A percentile compares a stretch with the other conserved stretches of the same genome.
Evolutionary conservation across 2,113 vertebrate species (phyloP).

Genomic region (Cathartes aura): DNA sequence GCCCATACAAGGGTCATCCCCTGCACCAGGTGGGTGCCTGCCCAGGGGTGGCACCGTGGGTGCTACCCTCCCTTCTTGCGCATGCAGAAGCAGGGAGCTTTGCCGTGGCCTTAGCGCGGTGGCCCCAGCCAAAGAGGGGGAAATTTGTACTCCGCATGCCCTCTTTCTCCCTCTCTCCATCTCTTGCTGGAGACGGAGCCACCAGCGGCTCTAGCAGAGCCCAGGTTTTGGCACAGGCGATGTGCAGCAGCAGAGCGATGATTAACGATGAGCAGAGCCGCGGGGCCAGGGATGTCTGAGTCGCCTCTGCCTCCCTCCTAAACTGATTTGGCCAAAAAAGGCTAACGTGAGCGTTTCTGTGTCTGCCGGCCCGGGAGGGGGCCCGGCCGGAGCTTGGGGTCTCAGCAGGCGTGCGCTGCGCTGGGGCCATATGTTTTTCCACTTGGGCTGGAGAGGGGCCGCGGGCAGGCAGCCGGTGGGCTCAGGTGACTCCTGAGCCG

Average conservation of each 20-base stretch:
- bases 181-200: background rate
- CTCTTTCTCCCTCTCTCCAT: background rate
- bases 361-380: background rate
- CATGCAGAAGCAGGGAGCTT: background rate
- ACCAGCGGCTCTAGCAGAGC: background rate
- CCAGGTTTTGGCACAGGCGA: background rate
- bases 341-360: background rate
- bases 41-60: rapidly evolving
- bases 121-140: background rate
- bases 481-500: constrained; percentile 53
- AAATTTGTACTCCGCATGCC: background rate
- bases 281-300: constrained; percentile 18
- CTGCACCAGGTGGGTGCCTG: rapidly evolving
- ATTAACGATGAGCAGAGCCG: background rate
- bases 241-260: background rate
- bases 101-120: background rate
- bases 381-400: background rate
- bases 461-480: background rate
- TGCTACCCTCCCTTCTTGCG: background rate
- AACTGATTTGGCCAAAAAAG: background rate
- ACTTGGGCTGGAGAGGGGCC: constrained; percentile 25
- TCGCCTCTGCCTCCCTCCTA: background rate
- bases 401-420: background rate
- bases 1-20: background rate
- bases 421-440: constrained; percentile 22